Evolutionary conservation across 2,113 vertebrate species (phyloP).

Genomic region (Taurulus bubalis): DNA sequence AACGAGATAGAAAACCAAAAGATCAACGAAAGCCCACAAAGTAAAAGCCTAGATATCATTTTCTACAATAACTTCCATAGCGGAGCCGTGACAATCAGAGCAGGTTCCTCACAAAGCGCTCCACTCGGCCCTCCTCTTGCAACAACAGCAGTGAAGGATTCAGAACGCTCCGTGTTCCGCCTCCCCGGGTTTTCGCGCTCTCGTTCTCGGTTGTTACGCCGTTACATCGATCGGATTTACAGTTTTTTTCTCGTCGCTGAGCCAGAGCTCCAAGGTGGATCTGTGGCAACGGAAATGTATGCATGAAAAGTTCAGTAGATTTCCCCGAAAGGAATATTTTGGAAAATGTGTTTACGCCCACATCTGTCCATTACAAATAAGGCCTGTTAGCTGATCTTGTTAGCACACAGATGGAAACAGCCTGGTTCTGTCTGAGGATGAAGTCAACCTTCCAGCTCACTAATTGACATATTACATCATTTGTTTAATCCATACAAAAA

Average conservation of each 20-base stretch:
- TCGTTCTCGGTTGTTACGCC: background rate
- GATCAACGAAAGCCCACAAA: constrained; percentile 16
- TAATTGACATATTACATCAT: background rate
- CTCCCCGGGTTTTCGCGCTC: background rate
- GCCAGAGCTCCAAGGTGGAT: background rate
- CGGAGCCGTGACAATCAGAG: constrained; percentile 18
- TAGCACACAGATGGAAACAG: background rate
- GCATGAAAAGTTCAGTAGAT: background rate
- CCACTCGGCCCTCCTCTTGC: constrained; percentile 28
- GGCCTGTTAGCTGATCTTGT: background rate
- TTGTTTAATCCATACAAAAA: background rate
- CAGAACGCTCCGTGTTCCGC: background rate
- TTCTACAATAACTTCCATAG: constrained; percentile 11
- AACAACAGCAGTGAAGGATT: no score
- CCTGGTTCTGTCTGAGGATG: background rate
- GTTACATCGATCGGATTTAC: background rate
- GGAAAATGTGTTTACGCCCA: no score
- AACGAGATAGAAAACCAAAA: background rate
- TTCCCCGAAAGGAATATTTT: background rate
- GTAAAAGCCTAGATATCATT: constrained; percentile 25
- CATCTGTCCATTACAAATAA: background rate
- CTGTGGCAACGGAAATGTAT: background rate
- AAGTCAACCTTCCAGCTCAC: background rate
- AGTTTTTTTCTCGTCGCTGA: constrained; percentile 10
- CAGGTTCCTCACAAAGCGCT: constrained; percentile 44